Evolutionary conservation across 2,113 vertebrate species (phyloP).

Genomic region (Neodontobutis hainanensis): DNA sequence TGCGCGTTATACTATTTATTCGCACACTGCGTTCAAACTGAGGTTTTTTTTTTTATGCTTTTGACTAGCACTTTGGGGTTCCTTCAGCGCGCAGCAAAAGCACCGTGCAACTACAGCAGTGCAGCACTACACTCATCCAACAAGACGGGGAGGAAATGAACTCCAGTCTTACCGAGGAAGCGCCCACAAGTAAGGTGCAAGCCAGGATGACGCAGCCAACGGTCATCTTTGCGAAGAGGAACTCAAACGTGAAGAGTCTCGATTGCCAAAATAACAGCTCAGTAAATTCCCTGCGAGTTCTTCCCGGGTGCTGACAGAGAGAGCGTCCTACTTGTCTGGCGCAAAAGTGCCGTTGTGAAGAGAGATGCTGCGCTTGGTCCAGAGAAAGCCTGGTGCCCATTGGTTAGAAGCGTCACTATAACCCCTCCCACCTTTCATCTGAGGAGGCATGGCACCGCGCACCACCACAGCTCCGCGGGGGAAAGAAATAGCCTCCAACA

Average conservation of each 20-base stretch:
- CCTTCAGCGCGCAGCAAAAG: conserved; percentile 35
- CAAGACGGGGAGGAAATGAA: conserved; percentile 44
- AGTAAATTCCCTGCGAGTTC: conserved; percentile 67
- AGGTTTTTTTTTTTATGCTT: conserved; percentile 2
- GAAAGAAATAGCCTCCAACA: conserved; percentile 17
- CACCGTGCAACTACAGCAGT: conserved; percentile 54
- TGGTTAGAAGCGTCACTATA: conserved; percentile 73
- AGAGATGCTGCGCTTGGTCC: conserved; percentile 75
- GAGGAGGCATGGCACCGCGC: conserved; percentile 18
- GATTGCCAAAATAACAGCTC: conserved; percentile 39
- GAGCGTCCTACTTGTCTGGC: conserved; percentile 72
- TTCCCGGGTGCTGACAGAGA: conserved; percentile 52
- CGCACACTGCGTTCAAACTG: conserved; percentile 56
- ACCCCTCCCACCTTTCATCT: conserved; percentile 71
- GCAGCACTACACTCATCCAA: conserved; percentile 55
- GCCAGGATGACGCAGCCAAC: conserved; percentile 70
- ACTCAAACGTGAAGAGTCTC: conserved; percentile 27
- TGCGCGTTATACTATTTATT: conserved; percentile 34
- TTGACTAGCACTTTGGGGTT: conserved; percentile 39
- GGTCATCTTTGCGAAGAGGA: conserved; percentile 73
- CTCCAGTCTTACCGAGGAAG: conserved; percentile 78
- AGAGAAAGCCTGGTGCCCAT: conserved; percentile 64
- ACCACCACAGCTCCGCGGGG: background rate
- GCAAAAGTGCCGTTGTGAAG: conserved; percentile 79
- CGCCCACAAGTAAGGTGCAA: conserved; percentile 73